Evolutionary conservation across 1,140 invertebrate genomes (phyloP).

Genomic region (Archivesica marissinica): DNA sequence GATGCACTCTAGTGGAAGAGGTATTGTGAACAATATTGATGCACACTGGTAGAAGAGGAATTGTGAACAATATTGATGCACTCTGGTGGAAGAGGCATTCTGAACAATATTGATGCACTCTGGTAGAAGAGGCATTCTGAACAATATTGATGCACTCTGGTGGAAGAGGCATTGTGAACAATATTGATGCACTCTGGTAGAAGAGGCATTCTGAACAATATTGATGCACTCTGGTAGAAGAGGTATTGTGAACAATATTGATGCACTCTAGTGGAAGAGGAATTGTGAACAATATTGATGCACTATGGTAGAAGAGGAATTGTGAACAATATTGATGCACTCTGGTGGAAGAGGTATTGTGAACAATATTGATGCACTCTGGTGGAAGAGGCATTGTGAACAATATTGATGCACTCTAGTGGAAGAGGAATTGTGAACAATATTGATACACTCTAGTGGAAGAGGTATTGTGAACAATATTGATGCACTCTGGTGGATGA

Average conservation of each 20-base stretch:
- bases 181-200: constrained; percentile 94
- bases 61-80: no score
- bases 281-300: no score
- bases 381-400: constrained; percentile 91
- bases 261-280: constrained; percentile 95
- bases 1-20: constrained; percentile 94
- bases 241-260: constrained; percentile 86
- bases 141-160: no score
- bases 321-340: constrained; percentile 88
- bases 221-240: no score
- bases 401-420: no score
- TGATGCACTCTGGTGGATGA: constrained; percentile 93
- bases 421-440: constrained; percentile 80
- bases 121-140: constrained; percentile 91
- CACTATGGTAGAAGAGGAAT: no score
- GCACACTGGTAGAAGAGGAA: no score
- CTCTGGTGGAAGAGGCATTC: no score
- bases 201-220: constrained; percentile 88
- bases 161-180: no score
- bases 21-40: no score
- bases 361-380: constrained; percentile 90
- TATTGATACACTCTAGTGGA: constrained; percentile 93
- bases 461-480: constrained; percentile 90
- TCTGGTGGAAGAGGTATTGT: constrained; percentile 94
- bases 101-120: constrained; percentile 93